These are phyloP conservation scores for Saguinus oedipus DNA, from an alignment of 2,797 vertebrate genomes.

Conservation along the genomic window DNA sequence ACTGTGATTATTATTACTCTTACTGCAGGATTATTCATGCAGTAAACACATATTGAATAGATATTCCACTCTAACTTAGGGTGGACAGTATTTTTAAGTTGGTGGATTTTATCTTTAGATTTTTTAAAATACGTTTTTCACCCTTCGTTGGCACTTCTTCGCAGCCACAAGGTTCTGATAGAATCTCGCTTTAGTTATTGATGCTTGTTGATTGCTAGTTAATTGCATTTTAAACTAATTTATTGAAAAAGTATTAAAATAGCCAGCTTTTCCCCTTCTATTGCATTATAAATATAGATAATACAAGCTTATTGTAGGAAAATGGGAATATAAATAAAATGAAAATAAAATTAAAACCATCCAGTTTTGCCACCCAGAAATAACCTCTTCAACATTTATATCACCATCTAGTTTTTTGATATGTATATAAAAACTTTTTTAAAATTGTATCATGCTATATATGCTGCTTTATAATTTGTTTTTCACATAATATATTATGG, in stretches of 20 bases:
- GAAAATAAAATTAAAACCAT: constrained; percentile 35
- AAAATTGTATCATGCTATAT: not conserved
- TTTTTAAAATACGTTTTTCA: constrained; percentile 7
- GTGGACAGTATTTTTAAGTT: not conserved
- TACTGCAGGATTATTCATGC: not conserved
- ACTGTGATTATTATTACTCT: no score
- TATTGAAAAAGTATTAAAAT: not conserved
- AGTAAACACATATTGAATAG: not conserved
- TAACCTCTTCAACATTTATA: constrained; percentile 44
- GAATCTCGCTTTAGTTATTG: constrained; percentile 4
- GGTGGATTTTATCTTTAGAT: not conserved
- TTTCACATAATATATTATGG: not conserved
- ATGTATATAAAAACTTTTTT: not conserved
- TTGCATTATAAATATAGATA: constrained; percentile 41
- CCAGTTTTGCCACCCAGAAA: not conserved
- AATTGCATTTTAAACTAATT: constrained; percentile 42
- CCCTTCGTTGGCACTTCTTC: not conserved
- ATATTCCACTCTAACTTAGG: not conserved
- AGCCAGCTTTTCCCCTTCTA: not conserved
- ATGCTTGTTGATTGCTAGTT: constrained; percentile 4
- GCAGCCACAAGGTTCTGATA: not conserved
- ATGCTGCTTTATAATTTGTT: constrained; percentile 6
- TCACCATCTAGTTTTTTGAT: not conserved
- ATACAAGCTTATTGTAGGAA: constrained; percentile 19
- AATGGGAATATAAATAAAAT: constrained; percentile 19